Conservation (phyloP, 1,140 invertebrate species). For the Drosophila takahashii region DNA sequence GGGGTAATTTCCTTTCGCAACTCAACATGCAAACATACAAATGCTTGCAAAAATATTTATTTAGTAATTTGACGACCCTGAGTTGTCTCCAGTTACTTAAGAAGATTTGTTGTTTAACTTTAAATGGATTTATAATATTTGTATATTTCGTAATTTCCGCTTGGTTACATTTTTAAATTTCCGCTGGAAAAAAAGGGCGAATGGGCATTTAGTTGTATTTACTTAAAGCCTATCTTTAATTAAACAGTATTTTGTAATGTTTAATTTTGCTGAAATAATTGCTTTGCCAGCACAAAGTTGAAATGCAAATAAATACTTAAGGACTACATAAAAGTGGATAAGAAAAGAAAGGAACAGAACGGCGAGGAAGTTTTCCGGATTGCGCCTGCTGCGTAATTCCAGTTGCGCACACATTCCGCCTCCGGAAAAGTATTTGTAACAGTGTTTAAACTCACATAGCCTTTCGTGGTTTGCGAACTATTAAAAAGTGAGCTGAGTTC, state of each 20-base stretch:
- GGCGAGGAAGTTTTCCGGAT: slow-evolving; percentile 34
- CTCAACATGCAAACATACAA: slow-evolving; percentile 37
- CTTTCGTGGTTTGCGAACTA: slow-evolving; percentile 42
- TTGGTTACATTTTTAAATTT: background rate
- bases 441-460: slow-evolving; percentile 45
- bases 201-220: background rate
- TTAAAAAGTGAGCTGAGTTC: slow-evolving; percentile 47
- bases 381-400: slow-evolving; percentile 34
- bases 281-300: slow-evolving; percentile 23
- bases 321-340: slow-evolving; percentile 36
- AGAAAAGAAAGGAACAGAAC: slow-evolving; percentile 9
- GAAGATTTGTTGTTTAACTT: slow-evolving; percentile 38
- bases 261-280: slow-evolving; percentile 36
- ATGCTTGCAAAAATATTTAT: slow-evolving; percentile 40
- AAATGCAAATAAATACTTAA: slow-evolving; percentile 44
- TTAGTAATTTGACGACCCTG: slow-evolving; percentile 29
- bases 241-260: slow-evolving; percentile 6
- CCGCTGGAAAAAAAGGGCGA: background rate
- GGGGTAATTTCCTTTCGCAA: slow-evolving; percentile 30
- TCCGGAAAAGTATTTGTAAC: slow-evolving; percentile 46
- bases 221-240: background rate
- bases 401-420: slow-evolving; percentile 17
- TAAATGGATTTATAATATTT: slow-evolving; percentile 36
- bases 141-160: slow-evolving; percentile 13
- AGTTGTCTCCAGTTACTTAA: slow-evolving; percentile 24